phyloP scores from a whole-genome alignment of 2,888 invertebrate genomes.

The Exephanes ischioxanthus region DNA sequence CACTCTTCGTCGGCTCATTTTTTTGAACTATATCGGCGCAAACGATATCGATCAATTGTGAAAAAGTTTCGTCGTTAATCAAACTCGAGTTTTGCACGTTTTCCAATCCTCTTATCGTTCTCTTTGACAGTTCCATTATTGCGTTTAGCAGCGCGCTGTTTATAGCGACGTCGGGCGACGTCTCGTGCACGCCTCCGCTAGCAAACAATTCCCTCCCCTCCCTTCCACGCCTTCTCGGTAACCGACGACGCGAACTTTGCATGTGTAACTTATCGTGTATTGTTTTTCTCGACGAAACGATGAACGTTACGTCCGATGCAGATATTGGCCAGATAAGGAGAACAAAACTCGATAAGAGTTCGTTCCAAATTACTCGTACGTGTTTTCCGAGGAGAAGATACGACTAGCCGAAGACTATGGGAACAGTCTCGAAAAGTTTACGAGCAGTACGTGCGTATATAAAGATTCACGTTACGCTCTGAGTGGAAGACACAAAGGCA shows the following conservation, averaged over 20 bases:
- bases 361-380: neutral
- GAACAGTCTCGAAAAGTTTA: neutral
- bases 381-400: neutral
- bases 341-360: neutral
- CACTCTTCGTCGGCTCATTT: constrained; percentile 74
- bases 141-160: constrained; percentile 1
- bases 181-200: neutral
- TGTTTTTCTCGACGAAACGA: neutral
- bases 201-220: neutral
- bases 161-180: neutral
- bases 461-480: neutral
- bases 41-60: constrained; percentile 74
- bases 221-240: neutral
- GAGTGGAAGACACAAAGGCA: neutral
- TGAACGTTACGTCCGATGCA: neutral
- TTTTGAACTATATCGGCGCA: constrained; percentile 72
- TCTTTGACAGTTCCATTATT: constrained; percentile 77
- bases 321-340: neutral
- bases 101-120: constrained; percentile 71
- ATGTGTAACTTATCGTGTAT: neutral
- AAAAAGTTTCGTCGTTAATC: constrained; percentile 76
- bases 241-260: neutral
- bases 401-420: neutral
- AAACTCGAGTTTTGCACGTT: constrained; percentile 73
- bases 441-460: neutral